Evolutionary conservation across 2,888 invertebrate genomes (phyloP), one percentile per base, ranked within the genome.

Genomic region (Seira sanloemensis): DNA sequence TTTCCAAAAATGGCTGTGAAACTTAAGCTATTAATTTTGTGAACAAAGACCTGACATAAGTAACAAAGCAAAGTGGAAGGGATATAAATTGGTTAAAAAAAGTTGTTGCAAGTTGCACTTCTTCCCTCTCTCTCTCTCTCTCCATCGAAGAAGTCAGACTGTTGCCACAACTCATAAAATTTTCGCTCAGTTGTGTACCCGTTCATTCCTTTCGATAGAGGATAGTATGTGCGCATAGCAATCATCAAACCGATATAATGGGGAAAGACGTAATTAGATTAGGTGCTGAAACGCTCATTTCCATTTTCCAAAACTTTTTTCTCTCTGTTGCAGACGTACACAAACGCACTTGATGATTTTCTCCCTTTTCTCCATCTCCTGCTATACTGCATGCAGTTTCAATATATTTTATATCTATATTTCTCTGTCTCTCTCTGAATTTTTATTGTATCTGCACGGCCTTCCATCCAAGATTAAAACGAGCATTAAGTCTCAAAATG

Each of bases 181-280:
- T 37, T 37, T 37, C 37, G 37, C 37, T 37, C 37, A 37, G 5
- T 37, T 37, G 5, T 37, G 37, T n/a, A n/a, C 37, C 12, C 37
- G 37, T 23, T 62, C 69, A 18, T 80, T 73, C 66, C 66, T 72
- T 71, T 72, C 78, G 58, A 46, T 73, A 73, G 37, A 74, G 65
- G 62, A 72, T 37, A 37, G 21, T 71, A 46, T 66, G 50, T 74
- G 68, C 79, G 27, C 68, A 78, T 2, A 24, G 26, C 66, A 78
- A 72, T 79, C 75, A 80, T 69, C 80, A 80, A 75, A 80, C 80
- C 75, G 46, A 80, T 81, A 75, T 81, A 81, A 81, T 81, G 75
- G 81, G 27, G 75, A 81, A 75, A 62, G 81, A 75, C 81, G 69
- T 81, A 81, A 81, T 75, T 81, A 81, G 81, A 81, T 81, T 75